Conservation (phyloP, 2,888 invertebrate species). For the Gandaritis pyraliata region DNA sequence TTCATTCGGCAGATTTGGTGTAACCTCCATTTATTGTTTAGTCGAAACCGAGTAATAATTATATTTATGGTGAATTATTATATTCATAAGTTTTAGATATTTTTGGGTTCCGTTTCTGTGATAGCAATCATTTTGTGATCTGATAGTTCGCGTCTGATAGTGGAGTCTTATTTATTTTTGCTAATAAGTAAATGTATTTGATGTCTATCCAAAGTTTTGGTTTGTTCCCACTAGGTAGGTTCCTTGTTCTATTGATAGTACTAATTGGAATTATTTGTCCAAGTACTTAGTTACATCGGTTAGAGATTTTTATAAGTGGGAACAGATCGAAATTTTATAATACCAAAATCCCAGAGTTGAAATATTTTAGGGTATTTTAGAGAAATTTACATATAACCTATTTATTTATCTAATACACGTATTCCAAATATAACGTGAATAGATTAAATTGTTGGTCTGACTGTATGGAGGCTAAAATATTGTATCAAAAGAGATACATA, state of each 20-base stretch:
- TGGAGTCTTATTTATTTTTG: constrained; percentile 20
- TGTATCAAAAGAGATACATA: not conserved
- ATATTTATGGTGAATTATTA: constrained; percentile 5
- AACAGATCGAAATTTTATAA: constrained; percentile 5
- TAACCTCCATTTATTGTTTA: constrained; percentile 13
- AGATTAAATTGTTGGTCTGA: not conserved
- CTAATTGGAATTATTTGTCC: no score
- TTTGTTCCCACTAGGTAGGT: no score
- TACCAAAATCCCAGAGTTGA: constrained; percentile 22
- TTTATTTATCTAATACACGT: constrained; percentile 24
- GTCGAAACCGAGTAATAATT: constrained; percentile 11
- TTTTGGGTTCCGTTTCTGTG: constrained; percentile 42
- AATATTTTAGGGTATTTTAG: constrained; percentile 21
- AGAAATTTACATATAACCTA: constrained; percentile 15
- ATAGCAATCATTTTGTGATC: constrained; percentile 41
- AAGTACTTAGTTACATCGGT: no score
- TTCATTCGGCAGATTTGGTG: not conserved
- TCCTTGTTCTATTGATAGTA: no score
- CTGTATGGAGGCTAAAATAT: not conserved
- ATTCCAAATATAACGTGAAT: not conserved
- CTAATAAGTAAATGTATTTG: constrained; percentile 28
- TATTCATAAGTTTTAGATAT: constrained; percentile 20
- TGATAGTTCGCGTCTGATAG: constrained; percentile 24
- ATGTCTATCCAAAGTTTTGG: constrained; percentile 30
- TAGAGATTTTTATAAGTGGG: no score